Evolutionary conservation across 2,797 vertebrate genomes (phyloP).

Genomic region (Podarcis lilfordi): DNA sequence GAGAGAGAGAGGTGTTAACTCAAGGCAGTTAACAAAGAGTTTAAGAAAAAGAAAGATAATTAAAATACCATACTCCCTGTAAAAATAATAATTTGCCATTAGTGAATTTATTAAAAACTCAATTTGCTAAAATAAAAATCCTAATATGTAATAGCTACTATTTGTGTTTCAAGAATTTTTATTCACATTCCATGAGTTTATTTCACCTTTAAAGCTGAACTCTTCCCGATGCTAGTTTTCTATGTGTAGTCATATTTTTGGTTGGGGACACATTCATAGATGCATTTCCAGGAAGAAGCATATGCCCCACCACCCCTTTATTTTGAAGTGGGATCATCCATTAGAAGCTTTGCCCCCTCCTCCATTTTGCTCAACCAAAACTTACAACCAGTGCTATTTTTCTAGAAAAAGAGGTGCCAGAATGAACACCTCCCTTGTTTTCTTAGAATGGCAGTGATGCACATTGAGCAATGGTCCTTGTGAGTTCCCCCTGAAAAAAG

Average conservation of each 20-base stretch:
- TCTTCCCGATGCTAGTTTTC: neutral
- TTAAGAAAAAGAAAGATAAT: neutral
- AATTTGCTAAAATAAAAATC: neutral
- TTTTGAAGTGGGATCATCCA: neutral
- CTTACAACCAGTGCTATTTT: no score
- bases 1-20: neutral
- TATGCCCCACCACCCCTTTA: neutral
- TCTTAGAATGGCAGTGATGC: no score
- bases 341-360: no score
- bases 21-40: neutral
- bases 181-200: neutral
- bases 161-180: neutral
- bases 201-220: no score
- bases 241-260: neutral
- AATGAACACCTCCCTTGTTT: no score
- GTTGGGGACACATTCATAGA: neutral
- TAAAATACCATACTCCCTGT: neutral
- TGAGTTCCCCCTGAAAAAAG: no score
- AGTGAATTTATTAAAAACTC: neutral
- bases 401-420: no score
- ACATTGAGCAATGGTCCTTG: no score
- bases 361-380: no score
- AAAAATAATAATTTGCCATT: neutral
- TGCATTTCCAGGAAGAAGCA: neutral
- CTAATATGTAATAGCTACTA: neutral